Conservation (phyloP, 2,113 vertebrate species). For the Lamprologus speciosus region DNA sequence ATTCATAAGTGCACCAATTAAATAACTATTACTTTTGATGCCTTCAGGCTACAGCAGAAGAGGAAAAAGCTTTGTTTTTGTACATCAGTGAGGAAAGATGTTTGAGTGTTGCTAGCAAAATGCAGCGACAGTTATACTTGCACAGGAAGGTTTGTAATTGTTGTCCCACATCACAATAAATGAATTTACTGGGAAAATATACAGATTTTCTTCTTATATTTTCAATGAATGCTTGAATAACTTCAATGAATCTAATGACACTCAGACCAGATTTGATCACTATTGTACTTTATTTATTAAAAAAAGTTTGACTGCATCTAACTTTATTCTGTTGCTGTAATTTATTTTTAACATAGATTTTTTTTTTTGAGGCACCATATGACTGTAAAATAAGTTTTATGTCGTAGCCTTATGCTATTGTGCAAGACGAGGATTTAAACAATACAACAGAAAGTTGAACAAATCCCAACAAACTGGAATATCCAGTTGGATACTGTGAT, state of each 20-base stretch:
- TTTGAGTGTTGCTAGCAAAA: conserved; percentile 19
- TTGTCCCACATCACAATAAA: conserved; percentile 56
- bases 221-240: background rate
- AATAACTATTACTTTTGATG: background rate
- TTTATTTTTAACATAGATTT: background rate
- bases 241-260: background rate
- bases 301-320: background rate
- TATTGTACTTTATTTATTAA: background rate
- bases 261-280: background rate
- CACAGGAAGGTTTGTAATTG: conserved; percentile 56
- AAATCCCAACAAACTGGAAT: background rate
- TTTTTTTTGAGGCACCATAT: background rate
- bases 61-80: background rate
- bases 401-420: background rate
- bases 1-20: background rate
- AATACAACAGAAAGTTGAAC: background rate
- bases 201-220: background rate
- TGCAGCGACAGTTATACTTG: conserved; percentile 24
- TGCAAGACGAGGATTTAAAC: background rate
- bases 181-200: conserved; percentile 12
- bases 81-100: background rate
- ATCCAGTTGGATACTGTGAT: background rate
- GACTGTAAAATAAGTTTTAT: background rate
- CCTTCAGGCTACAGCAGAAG: background rate
- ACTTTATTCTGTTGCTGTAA: background rate